Conservation (phyloP, 2,113 vertebrate genomes). For the Probosciger aterrimus region DNA sequence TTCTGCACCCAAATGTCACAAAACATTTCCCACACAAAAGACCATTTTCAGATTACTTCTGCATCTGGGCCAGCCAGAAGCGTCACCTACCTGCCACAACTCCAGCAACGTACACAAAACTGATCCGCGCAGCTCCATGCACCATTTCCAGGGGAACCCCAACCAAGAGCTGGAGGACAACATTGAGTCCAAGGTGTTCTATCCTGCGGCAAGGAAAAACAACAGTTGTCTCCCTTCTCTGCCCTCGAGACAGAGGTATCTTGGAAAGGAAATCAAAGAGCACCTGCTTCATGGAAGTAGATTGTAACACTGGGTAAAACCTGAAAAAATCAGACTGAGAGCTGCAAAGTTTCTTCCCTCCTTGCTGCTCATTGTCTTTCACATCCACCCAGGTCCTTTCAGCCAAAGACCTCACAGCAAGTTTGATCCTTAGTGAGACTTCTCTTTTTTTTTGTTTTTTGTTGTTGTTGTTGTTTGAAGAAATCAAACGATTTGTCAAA, state of each 20-base stretch:
- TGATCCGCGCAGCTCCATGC: slow-evolving; percentile 90
- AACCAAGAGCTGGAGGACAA: slow-evolving; percentile 94
- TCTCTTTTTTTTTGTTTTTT: not conserved
- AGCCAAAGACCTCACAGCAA: not conserved
- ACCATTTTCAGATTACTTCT: not conserved
- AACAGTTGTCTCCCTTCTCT: not conserved
- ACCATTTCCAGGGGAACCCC: slow-evolving; percentile 98
- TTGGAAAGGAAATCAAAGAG: not conserved
- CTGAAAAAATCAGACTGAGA: not conserved
- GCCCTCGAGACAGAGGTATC: not conserved
- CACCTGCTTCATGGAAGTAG: not conserved
- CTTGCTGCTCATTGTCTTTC: not conserved
- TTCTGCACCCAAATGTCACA: not conserved
- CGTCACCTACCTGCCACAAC: slow-evolving; percentile 89
- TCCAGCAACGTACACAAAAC: slow-evolving; percentile 90
- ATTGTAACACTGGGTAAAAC: not conserved
- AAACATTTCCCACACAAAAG: not conserved
- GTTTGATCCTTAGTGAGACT: not conserved
- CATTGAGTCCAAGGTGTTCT: slow-evolving; percentile 93
- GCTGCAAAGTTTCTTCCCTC: not conserved
- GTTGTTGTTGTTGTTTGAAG: not conserved
- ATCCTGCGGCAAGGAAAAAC: slow-evolving; percentile 80
- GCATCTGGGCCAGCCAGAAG: not conserved
- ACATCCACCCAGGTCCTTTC: not conserved
- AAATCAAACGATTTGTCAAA: not conserved